Evolutionary conservation across 2,113 vertebrate genomes (phyloP).

Genomic region (Benthochromis sp.): DNA sequence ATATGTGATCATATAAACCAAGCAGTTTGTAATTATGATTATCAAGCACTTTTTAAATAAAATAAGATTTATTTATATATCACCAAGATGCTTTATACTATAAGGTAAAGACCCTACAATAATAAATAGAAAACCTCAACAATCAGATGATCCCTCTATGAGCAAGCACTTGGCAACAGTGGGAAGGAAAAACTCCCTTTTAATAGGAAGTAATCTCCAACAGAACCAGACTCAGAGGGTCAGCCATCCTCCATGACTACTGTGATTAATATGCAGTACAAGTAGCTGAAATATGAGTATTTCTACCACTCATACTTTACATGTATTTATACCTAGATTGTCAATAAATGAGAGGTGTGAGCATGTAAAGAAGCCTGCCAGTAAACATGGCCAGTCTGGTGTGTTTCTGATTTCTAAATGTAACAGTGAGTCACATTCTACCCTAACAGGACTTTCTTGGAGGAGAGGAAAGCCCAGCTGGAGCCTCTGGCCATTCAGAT

Average conservation of each 20-base stretch:
- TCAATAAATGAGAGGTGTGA: neutral
- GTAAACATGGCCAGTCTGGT: neutral
- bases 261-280: neutral
- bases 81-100: neutral
- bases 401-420: neutral
- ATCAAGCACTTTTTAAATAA: neutral
- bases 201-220: neutral
- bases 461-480: slow-evolving; percentile 28
- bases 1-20: neutral
- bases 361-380: neutral
- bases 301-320: neutral
- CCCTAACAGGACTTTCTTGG: slow-evolving; percentile 41
- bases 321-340: neutral
- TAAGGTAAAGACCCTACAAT: neutral
- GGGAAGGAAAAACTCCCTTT: neutral
- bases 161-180: neutral
- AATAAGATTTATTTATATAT: neutral
- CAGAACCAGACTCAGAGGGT: neutral
- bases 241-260: neutral
- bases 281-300: neutral
- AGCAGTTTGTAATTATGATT: neutral
- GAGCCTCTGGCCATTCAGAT: slow-evolving; percentile 40
- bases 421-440: neutral
- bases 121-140: neutral
- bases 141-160: neutral